Evolutionary conservation across 1,140 invertebrate genomes (phyloP), one percentile per base, ranked within the genome.

Genomic region (Pseudomyrmex gracilis): DNA sequence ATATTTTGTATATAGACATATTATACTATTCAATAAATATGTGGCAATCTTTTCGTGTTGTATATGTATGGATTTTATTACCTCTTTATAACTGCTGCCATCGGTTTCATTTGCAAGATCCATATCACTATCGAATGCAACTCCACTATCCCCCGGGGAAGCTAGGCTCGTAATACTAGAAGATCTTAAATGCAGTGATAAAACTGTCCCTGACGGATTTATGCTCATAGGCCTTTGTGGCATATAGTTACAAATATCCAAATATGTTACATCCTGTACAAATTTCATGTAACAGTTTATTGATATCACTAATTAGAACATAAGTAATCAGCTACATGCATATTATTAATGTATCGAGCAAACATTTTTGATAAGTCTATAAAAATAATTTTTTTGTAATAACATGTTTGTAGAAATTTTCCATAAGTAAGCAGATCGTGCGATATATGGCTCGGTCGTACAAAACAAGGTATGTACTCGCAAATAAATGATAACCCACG

Each of bases 171-270:
- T 94, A 60, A 94, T 85, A 70, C 93, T 94, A 9, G 89, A 92
- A 13, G 93, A 94, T 83, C 92, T 90, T 13, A 94, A 80, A 85
- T 94, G 93, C 60, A 94, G 89, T 2, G 92, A 92, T 51, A 94
- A 90, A 24, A 92, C 92, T 45, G 92, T 93, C 22, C 92, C 93
- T 9, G 93, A 92, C 1, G 94, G 93, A 57, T 93, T 94, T 55
- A 93, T 93, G n/a, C 93, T 94, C 94, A 94, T 94, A 84, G 94
- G 92, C 85, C 93, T 91, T 82, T 93, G 93, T n/a, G 94, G 93
- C 94, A 94, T 94, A 53, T 94, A 94, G 80, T 94, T 94, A 74
- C 93, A 93, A 73, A 92, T 94, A 55, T 94, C 94, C 77, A 94
- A 73, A 85, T 94, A 94, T 13, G 93, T 94, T 20, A 94, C 94